Conservation (phyloP, 2,113 vertebrate genomes). For the Dolichallabes microphthalmus region DNA sequence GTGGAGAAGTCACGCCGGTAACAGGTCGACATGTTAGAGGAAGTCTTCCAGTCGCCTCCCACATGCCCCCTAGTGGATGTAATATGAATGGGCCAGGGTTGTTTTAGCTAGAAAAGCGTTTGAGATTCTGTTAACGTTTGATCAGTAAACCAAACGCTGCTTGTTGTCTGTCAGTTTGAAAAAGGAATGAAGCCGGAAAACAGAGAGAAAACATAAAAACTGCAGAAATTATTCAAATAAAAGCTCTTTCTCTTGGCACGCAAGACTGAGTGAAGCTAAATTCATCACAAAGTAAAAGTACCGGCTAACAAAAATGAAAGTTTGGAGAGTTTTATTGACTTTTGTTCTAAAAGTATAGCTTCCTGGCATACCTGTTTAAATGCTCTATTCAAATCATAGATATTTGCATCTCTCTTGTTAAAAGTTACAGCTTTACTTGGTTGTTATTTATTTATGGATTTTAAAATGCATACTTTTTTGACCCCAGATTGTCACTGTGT, state of each 20-base stretch:
- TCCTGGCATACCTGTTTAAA: background rate
- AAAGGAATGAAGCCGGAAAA: background rate
- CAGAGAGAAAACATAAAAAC: background rate
- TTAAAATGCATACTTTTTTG: background rate
- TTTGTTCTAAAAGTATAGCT: background rate
- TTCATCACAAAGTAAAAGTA: background rate
- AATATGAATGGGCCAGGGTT: background rate
- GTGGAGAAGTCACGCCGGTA: background rate
- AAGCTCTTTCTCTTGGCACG: background rate
- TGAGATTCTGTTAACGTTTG: background rate
- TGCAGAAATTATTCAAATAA: background rate
- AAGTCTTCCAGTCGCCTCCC: background rate
- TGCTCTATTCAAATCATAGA: no score
- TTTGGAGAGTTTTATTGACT: background rate
- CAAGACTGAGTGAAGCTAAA: background rate
- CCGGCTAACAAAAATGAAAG: background rate
- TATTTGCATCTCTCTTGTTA: no score
- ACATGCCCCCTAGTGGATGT: background rate
- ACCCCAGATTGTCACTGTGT: background rate
- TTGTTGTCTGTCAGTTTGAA: background rate
- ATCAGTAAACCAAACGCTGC: no score
- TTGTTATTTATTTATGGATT: background rate
- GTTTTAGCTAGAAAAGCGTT: background rate
- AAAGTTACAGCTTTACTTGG: background rate
- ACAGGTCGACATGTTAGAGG: background rate